Base-by-base conservation (phyloP, 2,888 invertebrate genomes). In the Papilio elwesi region DNA sequence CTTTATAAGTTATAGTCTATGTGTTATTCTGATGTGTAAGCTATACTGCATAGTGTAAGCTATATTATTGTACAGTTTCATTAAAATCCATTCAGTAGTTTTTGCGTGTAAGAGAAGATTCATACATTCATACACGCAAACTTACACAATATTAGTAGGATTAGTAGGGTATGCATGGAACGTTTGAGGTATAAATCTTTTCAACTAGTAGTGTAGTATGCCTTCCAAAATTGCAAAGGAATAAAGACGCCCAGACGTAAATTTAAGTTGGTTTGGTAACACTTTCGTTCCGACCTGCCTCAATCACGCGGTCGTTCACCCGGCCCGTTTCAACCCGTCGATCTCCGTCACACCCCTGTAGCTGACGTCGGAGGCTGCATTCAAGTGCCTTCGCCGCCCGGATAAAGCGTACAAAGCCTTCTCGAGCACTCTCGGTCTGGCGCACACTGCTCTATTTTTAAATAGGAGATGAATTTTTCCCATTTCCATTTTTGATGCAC, bases 381-480 rank as follows among this genome's bases (percentile, higher is more conserved):
- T 88, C 78, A 84, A 88, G 89, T 81, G 83, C 78, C 80, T 76
- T 72, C 75, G 76, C 73, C 70, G 69, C 71, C 73, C 78, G 86
- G 90, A 90, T 88, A 89, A 86, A 86, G 82, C 84, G 81, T 76
- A 82, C 89, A 89, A 89, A 89, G 87, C 81, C 79, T 79, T 64
- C 82, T 84, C 83, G 79, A 91, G 89, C 80, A 83, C 85, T 74
- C 85, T 87, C 83, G 65, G 78, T 79, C 77, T 78, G 76, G 76
- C 81, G 82, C 80, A 78, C 82, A 84, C 84, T 81, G 84, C 85
- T 88, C 87, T 86, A 86, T 88, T 90, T 88, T 86, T 87, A 84
- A 88, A 88, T 82, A 81, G 77, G 80, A 80, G 80, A 82, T 84
- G 82, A 80, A 83, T 86, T 87, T 88, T 82, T 81, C 80, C 77